Percentiles rank a stretch among this genome's conserved stretches.
These are phyloP conservation scores for Agrotis ipsilon DNA, from an alignment of 2,888 invertebrate species.

Conservation along the genomic window DNA sequence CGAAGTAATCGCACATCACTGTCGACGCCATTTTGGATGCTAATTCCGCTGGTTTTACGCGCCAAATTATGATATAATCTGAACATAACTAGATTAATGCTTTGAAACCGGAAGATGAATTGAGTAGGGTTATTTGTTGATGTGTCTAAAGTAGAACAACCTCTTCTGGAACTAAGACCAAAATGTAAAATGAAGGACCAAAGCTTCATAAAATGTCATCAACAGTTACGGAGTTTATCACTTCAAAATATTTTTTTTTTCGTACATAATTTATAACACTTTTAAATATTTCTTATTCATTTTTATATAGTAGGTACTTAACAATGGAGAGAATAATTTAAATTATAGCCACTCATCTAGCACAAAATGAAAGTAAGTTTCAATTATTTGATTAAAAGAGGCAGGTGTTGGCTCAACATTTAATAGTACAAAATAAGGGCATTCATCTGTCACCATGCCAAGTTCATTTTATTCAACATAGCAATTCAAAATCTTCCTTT, in stretches of 20 bases:
- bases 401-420: too few relatives aligned
- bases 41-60: slow-evolving; percentile 25
- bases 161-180: too few relatives aligned
- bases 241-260: too few relatives aligned
- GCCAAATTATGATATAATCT: slow-evolving; percentile 28
- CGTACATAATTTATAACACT: too few relatives aligned
- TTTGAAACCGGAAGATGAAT: neutral
- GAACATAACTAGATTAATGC: slow-evolving; percentile 14
- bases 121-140: slow-evolving; percentile 1
- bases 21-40: slow-evolving; percentile 38
- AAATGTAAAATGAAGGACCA: too few relatives aligned
- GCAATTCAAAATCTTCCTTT: neutral
- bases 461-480: neutral
- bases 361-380: neutral
- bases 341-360: neutral
- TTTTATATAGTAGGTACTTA: too few relatives aligned
- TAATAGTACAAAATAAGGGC: neutral
- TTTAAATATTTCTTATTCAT: too few relatives aligned
- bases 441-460: neutral
- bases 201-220: too few relatives aligned
- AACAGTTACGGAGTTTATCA: too few relatives aligned
- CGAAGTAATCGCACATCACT: slow-evolving; percentile 31
- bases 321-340: too few relatives aligned
- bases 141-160: neutral
- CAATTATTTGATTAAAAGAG: neutral